Percentiles rank a stretch among this genome's conserved stretches.
Conservation (phyloP, 2,113 vertebrate genomes). For the Taurulus bubalis region DNA sequence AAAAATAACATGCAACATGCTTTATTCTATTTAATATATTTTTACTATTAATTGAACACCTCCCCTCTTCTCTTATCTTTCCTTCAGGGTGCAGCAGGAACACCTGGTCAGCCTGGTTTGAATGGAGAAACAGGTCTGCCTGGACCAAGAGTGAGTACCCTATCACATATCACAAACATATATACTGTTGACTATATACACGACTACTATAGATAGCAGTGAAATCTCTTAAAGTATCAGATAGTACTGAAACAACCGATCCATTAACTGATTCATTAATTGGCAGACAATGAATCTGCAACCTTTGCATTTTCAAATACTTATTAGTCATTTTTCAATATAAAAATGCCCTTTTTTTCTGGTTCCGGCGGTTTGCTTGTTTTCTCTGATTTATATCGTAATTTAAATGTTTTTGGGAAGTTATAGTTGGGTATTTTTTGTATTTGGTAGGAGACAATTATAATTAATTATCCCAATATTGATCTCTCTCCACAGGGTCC, state of each 20-base stretch:
- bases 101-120: slow-evolving; percentile 76
- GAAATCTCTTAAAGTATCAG: not conserved
- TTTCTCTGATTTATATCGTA: not conserved
- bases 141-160: slow-evolving; percentile 84
- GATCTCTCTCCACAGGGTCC: slow-evolving; percentile 76
- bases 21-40: not conserved
- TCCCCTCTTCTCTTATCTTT: not conserved
- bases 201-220: not conserved
- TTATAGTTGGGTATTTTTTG: not conserved
- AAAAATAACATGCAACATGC: not conserved
- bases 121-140: slow-evolving; percentile 70
- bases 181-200: not conserved
- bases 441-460: not conserved
- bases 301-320: not conserved
- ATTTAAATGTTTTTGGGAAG: not conserved
- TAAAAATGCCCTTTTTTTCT: not conserved
- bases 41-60: not conserved
- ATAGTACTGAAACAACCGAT: not conserved
- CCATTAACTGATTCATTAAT: not conserved
- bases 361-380: not conserved
- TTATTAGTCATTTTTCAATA: not conserved
- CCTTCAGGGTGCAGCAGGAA: slow-evolving; percentile 75
- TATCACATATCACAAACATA: not conserved
- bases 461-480: not conserved
- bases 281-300: not conserved